Percentiles rank a stretch among this genome's conserved stretches.
phyloP scores from a whole-genome alignment of 64 coral and sea anemone species.

The Astreopora myriophthalma region DNA sequence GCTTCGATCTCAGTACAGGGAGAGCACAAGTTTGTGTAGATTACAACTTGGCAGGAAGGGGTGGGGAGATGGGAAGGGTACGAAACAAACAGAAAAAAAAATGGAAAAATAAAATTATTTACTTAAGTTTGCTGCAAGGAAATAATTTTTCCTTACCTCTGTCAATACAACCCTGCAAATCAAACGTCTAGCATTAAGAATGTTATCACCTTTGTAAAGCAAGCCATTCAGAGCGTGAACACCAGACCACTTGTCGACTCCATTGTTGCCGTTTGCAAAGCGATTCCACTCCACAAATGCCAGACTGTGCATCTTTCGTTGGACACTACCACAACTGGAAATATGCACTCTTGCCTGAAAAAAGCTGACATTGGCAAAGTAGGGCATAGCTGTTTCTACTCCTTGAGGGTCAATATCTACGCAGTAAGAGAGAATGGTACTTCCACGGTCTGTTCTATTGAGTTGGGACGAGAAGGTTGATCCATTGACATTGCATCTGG shows the following conservation, averaged over 20 bases:
- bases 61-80: too few relatives aligned
- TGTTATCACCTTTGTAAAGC: background rate
- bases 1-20: too few relatives aligned
- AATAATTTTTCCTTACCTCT: background rate
- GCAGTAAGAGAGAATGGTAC: conserved; percentile 1
- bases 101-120: background rate
- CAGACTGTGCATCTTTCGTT: background rate
- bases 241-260: background rate
- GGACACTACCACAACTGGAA: background rate
- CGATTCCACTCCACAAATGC: background rate
- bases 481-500: conserved; percentile 14
- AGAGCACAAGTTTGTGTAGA: too few relatives aligned
- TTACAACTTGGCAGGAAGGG: too few relatives aligned
- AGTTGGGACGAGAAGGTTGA: background rate
- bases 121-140: background rate
- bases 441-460: conserved; percentile 1
- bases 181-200: background rate
- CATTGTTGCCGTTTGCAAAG: background rate
- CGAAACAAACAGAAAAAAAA: too few relatives aligned
- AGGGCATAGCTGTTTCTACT: background rate
- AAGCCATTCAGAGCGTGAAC: background rate
- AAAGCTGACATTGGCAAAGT: conserved; percentile 7
- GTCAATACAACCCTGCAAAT: conserved; percentile 15
- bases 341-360: conserved; percentile 8
- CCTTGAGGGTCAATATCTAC: conserved; percentile 11